A percentile compares a stretch with the other conserved stretches of the same genome.
phyloP scores from a whole-genome alignment of 2,888 invertebrate species.

The Salpingus planirostris region DNA sequence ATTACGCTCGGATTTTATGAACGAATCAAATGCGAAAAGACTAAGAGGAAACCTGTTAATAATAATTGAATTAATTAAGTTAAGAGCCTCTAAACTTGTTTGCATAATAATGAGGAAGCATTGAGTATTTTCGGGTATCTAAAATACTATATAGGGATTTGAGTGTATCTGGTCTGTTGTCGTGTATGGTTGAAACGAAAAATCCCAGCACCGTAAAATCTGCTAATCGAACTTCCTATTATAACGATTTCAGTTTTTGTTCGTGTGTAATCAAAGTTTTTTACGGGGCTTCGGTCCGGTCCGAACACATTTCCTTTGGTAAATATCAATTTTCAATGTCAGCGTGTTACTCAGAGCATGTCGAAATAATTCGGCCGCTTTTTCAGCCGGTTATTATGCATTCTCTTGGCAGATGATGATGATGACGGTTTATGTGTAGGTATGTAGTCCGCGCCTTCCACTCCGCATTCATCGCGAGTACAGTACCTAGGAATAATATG shows the following conservation, averaged over 20 bases:
- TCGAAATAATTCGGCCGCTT: slow-evolving; percentile 14
- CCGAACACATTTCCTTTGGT: too few species aligned
- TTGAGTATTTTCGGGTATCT: too few species aligned
- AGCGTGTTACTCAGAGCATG: slow-evolving; percentile 14
- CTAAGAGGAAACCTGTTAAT: slow-evolving; percentile 5
- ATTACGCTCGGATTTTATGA: too few species aligned
- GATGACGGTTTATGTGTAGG: slow-evolving; percentile 4
- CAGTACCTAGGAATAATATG: slow-evolving; percentile 13
- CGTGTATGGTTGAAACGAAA: too few species aligned
- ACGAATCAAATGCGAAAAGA: too few species aligned
- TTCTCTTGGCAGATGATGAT: slow-evolving; percentile 5
- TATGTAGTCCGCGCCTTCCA: too few species aligned
- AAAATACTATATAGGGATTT: too few species aligned
- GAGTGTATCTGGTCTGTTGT: too few species aligned
- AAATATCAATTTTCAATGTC: slow-evolving; percentile 16
- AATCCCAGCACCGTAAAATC: too few species aligned
- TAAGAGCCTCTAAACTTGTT: slow-evolving; percentile 4
- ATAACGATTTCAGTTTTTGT: slow-evolving; percentile 3
- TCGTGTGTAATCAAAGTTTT: slow-evolving; percentile 8
- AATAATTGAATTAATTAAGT: slow-evolving; percentile 4
- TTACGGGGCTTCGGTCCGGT: slow-evolving; percentile 1
- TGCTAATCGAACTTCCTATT: too few species aligned
- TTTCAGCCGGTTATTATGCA: slow-evolving; percentile 13
- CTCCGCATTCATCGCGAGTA: slow-evolving; percentile 3
- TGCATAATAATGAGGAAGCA: slow-evolving; percentile 8